Base-by-base conservation (phyloP, 2,888 invertebrate species). In the Serripes groenlandicus region DNA sequence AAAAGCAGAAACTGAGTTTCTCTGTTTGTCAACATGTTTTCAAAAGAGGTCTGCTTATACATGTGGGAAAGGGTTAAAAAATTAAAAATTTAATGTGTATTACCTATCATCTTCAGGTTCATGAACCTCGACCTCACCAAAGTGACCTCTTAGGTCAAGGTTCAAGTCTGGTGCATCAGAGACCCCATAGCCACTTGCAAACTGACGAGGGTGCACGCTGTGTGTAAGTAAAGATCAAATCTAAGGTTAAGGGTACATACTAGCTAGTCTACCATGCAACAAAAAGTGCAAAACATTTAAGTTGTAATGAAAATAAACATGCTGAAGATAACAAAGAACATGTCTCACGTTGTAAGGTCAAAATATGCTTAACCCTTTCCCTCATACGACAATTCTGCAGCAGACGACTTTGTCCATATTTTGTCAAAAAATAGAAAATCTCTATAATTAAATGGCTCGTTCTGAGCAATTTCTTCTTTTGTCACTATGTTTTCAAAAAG, bases 41-140 rank as follows among this genome's bases (percentile, higher is more conserved):
- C 42, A 42, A 42, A 42, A 11, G 42, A 42, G 42, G 42, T 11
- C 9, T 15, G 15, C 15, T 11, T 42, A 15, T 7, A 42, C 42
- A 42, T 7, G 42, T 15, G 7, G 42, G 9, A 11, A 15, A 42
- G 7, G 42, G 15, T 11, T 42, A 11, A 42, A 11, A 11, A 42
- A 11, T 42, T 11, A 11, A 11, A 49, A 15, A 49, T 21, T 21
- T 1, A 49, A 2, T 49, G 21, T 2, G 9, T 37, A 34, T 81
- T 84, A 84, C 83, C 83, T 84, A 79, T 86, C 83, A 62, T 83
- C 80, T 42, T 75, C 78, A 35, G 52, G 71, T 64, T 86, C 86
- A 74, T 83, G 81, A 75, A 72, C 86, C 79, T 83, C 73, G 78
- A 72, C 83, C 62, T 75, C 69, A 58, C 75, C 81, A 73, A 21